A percentile compares a stretch with the other conserved stretches of the same genome.
Evolutionary conservation across 2,888 invertebrate genomes (phyloP).

Genomic region (Diaperis boleti): DNA sequence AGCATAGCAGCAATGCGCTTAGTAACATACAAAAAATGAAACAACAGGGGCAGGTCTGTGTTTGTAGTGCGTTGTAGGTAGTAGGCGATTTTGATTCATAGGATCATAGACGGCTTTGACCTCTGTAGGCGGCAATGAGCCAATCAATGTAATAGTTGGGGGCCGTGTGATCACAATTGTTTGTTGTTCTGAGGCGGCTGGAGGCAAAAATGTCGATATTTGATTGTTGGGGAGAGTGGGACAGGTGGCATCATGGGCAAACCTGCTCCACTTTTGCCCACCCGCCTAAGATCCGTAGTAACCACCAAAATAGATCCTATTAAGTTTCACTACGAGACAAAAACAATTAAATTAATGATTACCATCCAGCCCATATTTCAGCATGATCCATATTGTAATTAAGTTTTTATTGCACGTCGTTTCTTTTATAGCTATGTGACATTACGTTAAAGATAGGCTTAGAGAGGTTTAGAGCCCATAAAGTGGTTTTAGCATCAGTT

Average conservation of each 20-base stretch:
- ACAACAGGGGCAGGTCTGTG: slow-evolving; percentile 71
- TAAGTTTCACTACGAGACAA: no score
- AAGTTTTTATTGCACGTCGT: slow-evolving; percentile 33
- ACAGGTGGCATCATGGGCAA: no score
- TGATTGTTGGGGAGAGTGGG: no score
- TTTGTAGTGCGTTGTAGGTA: slow-evolving; percentile 6
- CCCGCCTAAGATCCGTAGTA: no score
- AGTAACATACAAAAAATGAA: slow-evolving; percentile 77
- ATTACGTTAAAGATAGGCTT: slow-evolving; percentile 77
- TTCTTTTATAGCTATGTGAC: slow-evolving; percentile 72
- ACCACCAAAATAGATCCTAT: no score
- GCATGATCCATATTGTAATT: no score
- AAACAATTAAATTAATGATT: no score
- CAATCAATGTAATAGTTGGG: slow-evolving; percentile 22
- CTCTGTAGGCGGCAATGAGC: slow-evolving; percentile 23
- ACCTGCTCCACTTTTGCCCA: no score
- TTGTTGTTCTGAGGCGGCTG: no score
- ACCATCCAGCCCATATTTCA: no score
- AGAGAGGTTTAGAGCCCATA: slow-evolving; percentile 77
- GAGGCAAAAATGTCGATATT: no score
- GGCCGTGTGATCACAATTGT: no score
- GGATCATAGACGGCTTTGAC: slow-evolving; percentile 29
- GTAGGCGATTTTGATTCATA: background rate
- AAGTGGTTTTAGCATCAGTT: slow-evolving; percentile 79
- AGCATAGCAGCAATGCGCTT: slow-evolving; percentile 73